A percentile compares a stretch with the other conserved stretches of the same genome.
These are phyloP conservation scores for Aleiodes sp. DNA, from an alignment of 1,140 invertebrate species.

Conservation along the genomic window DNA sequence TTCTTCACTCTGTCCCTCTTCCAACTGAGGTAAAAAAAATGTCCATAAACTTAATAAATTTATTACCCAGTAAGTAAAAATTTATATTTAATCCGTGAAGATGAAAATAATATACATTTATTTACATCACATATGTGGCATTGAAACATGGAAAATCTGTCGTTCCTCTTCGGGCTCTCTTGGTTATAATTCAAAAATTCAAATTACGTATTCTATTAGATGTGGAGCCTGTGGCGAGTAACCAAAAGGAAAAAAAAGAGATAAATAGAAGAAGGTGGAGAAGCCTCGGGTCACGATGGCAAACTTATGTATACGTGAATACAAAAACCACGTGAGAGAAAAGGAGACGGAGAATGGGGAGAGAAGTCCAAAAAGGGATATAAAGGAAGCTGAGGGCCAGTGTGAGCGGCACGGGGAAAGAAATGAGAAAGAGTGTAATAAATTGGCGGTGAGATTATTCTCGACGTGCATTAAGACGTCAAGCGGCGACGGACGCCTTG, in stretches of 20 bases:
- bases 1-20: constrained; percentile 5
- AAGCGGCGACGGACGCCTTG: constrained; percentile 65
- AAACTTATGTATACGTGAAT: constrained; percentile 25
- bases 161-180: not conserved
- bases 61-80: constrained; percentile 37
- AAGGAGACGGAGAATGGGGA: constrained; percentile 11
- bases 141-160: not conserved
- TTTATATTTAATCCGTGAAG: constrained; percentile 1
- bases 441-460: constrained; percentile 68
- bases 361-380: constrained; percentile 32
- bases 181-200: constrained; percentile 54
- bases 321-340: constrained; percentile 17
- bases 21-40: too few species aligned
- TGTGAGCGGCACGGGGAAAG: constrained; percentile 37
- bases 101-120: constrained; percentile 7
- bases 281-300: constrained; percentile 31
- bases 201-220: constrained; percentile 65
- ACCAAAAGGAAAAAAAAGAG: not conserved
- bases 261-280: constrained; percentile 13
- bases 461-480: constrained; percentile 68
- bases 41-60: constrained; percentile 54
- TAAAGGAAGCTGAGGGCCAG: constrained; percentile 27
- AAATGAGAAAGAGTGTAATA: constrained; percentile 67
- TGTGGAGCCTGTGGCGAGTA: constrained; percentile 39
- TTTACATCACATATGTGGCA: constrained; percentile 1